Percentiles rank a stretch among this genome's conserved stretches.
Evolutionary conservation across 1,140 invertebrate species (phyloP).

Genomic region (Callitettix versicolor): DNA sequence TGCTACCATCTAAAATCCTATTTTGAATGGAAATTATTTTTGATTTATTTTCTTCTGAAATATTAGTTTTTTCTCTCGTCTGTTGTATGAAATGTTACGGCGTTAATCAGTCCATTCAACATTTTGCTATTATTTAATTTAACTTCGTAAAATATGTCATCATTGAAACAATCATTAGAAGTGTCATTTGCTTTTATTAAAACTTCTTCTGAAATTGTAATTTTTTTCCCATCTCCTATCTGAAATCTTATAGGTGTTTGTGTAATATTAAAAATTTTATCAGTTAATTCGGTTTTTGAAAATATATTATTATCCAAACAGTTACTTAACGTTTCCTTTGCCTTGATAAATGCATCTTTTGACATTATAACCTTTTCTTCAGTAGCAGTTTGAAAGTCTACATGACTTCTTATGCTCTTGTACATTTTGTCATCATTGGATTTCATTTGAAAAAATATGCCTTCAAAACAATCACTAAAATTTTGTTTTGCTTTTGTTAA

Average conservation of each 20-base stretch:
- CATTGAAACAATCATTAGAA: too few species aligned
- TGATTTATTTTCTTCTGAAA: constrained; percentile 10
- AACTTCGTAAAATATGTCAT: too few species aligned
- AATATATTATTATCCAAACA: constrained; percentile 20
- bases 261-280: too few species aligned
- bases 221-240: constrained; percentile 21
- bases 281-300: too few species aligned
- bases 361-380: constrained; percentile 28
- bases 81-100: constrained; percentile 24
- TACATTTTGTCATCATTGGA: not conserved
- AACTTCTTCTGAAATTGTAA: constrained; percentile 23
- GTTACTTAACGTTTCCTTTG: constrained; percentile 18
- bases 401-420: not conserved
- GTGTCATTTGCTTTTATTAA: not conserved
- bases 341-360: constrained; percentile 15
- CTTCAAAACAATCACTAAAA: constrained; percentile 10
- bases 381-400: constrained; percentile 33
- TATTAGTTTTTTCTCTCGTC: constrained; percentile 20
- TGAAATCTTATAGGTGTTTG: not conserved
- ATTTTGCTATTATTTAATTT: constrained; percentile 5
- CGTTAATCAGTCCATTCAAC: constrained; percentile 12
- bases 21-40: constrained; percentile 14
- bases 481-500: constrained; percentile 12
- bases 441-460: not conserved
- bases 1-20: constrained; percentile 22